Conservation (phyloP, 2,888 invertebrate genomes). For the Coenonympha glycerion region DNA sequence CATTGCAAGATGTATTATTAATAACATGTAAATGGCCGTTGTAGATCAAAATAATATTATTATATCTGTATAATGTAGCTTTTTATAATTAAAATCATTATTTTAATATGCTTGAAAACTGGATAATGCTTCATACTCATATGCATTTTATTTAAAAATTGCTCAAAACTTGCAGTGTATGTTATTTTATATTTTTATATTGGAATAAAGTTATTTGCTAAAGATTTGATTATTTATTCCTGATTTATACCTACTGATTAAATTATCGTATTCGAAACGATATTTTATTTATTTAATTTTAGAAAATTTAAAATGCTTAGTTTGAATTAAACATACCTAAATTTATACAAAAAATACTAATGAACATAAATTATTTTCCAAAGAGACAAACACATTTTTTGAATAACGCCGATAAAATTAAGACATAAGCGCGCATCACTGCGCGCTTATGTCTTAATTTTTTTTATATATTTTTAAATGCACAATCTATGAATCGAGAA, state of each 20-base stretch:
- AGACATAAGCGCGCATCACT: too few relatives aligned
- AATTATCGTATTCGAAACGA: too few relatives aligned
- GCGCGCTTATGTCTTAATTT: too few relatives aligned
- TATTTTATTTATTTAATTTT: too few relatives aligned
- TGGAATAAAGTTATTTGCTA: background rate
- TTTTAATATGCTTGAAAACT: background rate
- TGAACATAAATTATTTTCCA: too few relatives aligned
- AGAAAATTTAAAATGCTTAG: too few relatives aligned
- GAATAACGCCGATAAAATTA: background rate
- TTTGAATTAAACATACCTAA: too few relatives aligned
- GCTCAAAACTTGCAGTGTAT: constrained; percentile 12
- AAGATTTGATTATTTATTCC: background rate
- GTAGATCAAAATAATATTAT: background rate
- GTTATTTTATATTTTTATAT: constrained; percentile 9
- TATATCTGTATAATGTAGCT: background rate
- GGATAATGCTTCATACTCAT: background rate
- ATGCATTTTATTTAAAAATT: constrained; percentile 8
- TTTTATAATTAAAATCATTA: background rate
- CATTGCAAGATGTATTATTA: too few relatives aligned
- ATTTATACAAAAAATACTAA: too few relatives aligned
- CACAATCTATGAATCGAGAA: background rate
- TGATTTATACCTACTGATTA: too few relatives aligned
- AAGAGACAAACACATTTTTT: background rate
- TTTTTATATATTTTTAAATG: too few relatives aligned
- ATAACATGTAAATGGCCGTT: too few relatives aligned